Conservation (phyloP, 2,888 invertebrate genomes). For the Invenusta paracnida region DNA sequence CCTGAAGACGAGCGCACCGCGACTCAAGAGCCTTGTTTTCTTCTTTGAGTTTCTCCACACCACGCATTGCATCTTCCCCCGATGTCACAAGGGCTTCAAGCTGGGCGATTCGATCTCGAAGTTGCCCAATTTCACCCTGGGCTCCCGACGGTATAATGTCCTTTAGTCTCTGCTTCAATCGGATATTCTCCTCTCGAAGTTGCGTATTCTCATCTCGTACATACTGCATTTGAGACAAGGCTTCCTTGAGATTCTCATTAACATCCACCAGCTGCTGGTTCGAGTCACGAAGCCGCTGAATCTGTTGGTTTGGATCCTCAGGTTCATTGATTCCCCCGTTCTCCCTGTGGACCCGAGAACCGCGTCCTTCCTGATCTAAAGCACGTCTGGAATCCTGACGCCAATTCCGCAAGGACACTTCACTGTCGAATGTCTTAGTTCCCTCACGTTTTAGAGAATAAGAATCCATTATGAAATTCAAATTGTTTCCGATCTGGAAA, state of each 20-base stretch:
- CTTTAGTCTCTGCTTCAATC: neutral
- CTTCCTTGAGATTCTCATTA: slow-evolving; percentile 1
- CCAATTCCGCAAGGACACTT: neutral
- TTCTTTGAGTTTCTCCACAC: neutral
- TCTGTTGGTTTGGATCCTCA: neutral
- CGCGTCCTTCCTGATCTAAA: neutral
- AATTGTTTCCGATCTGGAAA: too few relatives aligned
- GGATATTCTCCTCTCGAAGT: neutral
- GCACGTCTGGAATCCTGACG: slow-evolving; percentile 14
- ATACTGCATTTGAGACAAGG: neutral
- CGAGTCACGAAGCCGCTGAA: neutral
- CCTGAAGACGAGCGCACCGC: neutral
- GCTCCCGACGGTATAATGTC: neutral
- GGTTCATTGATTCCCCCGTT: neutral
- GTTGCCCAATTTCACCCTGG: neutral
- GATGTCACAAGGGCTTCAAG: neutral
- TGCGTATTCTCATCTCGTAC: neutral
- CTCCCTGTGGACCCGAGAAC: neutral
- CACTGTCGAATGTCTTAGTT: neutral
- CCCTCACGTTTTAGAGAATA: neutral
- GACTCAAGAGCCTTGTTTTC: neutral
- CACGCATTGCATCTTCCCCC: neutral
- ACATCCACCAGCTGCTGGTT: neutral
- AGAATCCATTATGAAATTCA: slow-evolving; percentile 8
- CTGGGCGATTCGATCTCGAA: neutral